Conservation (phyloP, 1,140 invertebrate species). For the Gyrodactylus bullatarudis region DNA sequence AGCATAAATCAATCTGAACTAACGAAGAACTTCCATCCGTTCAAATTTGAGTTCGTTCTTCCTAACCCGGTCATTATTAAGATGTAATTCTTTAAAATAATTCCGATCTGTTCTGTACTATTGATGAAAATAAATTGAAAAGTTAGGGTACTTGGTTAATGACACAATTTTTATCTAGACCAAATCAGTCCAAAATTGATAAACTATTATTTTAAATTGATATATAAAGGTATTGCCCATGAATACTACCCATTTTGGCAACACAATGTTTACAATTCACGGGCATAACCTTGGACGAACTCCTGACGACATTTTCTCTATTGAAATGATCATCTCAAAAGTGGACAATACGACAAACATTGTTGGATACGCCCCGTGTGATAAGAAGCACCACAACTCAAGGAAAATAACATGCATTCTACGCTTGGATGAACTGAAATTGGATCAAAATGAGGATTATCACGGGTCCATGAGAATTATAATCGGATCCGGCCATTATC, state of each 20-base stretch:
- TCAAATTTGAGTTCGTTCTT: no score
- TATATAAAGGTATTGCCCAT: neutral
- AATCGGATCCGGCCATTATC: neutral
- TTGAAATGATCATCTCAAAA: neutral
- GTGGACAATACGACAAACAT: neutral
- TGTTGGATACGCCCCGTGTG: neutral
- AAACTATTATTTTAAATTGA: no score
- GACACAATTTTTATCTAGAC: no score
- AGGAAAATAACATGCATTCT: neutral
- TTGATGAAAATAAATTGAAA: no score
- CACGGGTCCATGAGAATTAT: neutral
- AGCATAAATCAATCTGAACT: no score
- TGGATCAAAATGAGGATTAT: neutral
- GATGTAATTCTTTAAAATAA: no score
- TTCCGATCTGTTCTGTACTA: no score
- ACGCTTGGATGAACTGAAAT: neutral
- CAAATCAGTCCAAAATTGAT: no score
- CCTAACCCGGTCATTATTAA: no score
- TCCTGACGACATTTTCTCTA: neutral
- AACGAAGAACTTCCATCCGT: no score
- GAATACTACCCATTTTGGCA: neutral
- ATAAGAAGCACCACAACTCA: neutral
- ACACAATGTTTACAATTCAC: neutral
- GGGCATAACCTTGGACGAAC: neutral
- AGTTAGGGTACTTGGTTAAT: no score